Conservation (phyloP, 1,140 invertebrate species). For the Lordiphosa collinella region DNA sequence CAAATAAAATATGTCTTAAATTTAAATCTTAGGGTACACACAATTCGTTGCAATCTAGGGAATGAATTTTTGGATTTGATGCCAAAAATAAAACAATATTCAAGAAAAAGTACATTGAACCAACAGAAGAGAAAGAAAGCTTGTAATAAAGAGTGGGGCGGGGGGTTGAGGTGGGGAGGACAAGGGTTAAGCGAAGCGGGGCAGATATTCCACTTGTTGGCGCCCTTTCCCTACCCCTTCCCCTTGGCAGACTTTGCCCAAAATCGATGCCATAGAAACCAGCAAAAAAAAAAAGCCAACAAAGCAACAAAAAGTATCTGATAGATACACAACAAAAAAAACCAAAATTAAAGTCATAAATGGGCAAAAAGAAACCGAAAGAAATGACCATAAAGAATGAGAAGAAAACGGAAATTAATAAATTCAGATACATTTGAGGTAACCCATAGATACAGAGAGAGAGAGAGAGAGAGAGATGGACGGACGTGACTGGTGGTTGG, state of each 20-base stretch:
- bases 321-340: background rate
- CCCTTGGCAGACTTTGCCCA: background rate
- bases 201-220: constrained; percentile 52
- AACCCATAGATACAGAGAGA: constrained; percentile 25
- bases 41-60: constrained; percentile 12
- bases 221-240: background rate
- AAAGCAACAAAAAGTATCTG: background rate
- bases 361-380: constrained; percentile 2
- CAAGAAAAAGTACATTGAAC: constrained; percentile 6
- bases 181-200: background rate
- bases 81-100: background rate
- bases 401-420: constrained; percentile 41
- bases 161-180: background rate
- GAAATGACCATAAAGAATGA: background rate
- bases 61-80: background rate
- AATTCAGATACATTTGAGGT: constrained; percentile 6
- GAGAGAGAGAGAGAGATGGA: background rate
- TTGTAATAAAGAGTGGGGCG: background rate
- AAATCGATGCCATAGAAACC: constrained; percentile 42
- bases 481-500: background rate
- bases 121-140: background rate
- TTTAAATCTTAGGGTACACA: background rate
- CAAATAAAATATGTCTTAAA: too few relatives aligned
- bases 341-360: constrained; percentile 7
- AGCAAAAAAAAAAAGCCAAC: constrained; percentile 7